Base-by-base conservation (phyloP, 92 coral and sea anemone species). In the Epizoanthus illoricatus region DNA sequence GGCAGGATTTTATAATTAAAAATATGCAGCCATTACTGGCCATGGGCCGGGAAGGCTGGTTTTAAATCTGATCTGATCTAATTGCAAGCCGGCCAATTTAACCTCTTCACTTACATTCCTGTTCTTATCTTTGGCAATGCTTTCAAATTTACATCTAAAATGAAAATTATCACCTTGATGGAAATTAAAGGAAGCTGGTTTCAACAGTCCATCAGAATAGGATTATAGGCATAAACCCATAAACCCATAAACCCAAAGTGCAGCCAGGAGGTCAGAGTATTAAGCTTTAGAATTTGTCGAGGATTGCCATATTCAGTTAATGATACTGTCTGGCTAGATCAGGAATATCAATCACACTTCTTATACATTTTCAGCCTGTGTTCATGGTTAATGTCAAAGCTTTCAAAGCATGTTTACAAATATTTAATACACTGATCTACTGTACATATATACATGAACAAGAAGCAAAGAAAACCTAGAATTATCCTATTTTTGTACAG, bases 331-430 rank as follows among this genome's bases (percentile, higher is more conserved):
- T n/a, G 18, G 75, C 9, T 11, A 18, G 33, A 33, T 11, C 8
- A 71, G 4, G 6, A 24, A 47, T 76, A 41, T 76, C 68, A 33
- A 23, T 39, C 36, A 76, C 57, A 41, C 15, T 33, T 62, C 9
- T 11, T 19, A 40, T 39, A 42, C 84, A 80, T 65, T 80, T 19
- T 65, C 43, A 19, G 73, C 65, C 54, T 36, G 64, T 65, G 65
- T 80, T 80, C 49, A 43, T 20, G 13, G 62, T 71, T 41, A 63
- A 36, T 47, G 58, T 17, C 24, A 20, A 8, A 76, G 43, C 17
- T 47, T 28, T 18, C 71, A 15, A 65, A 3, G 36, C 12, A 5
- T 43, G 20, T 18, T n/a, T n/a, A n/a, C n/a, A 73, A 45, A n/a
- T 63, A 11, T 39, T 17, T 9, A 28, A 42, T 33, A 13, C 56